Evolutionary conservation across 2,888 invertebrate genomes (phyloP).

Genomic region (Diplazon laetatorius): DNA sequence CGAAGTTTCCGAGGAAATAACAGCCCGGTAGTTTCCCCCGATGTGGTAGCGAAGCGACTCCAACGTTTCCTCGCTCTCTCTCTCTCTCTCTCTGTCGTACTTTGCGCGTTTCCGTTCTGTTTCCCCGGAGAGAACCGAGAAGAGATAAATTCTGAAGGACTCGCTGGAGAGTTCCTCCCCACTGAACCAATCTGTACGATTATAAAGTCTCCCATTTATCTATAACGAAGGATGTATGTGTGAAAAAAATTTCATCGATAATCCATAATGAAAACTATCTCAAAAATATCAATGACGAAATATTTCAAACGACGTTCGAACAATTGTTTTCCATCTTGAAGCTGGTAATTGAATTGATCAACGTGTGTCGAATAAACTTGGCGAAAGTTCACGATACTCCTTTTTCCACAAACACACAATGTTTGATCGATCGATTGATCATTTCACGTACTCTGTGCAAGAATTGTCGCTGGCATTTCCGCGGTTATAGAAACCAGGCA

Average conservation of each 20-base stretch:
- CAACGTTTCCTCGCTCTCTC: background rate
- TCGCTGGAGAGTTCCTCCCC: constrained; percentile 23
- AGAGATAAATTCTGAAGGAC: constrained; percentile 52
- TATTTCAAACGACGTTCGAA: too few relatives aligned
- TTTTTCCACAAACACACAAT: too few relatives aligned
- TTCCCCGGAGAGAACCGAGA: constrained; percentile 23
- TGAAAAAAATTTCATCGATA: too few relatives aligned
- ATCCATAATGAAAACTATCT: too few relatives aligned
- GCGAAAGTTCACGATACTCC: too few relatives aligned
- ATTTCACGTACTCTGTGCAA: constrained; percentile 1
- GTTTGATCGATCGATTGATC: too few relatives aligned
- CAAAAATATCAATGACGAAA: too few relatives aligned
- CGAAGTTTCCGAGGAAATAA: constrained; percentile 35
- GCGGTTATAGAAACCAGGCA: constrained; percentile 21
- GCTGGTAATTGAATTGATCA: background rate
- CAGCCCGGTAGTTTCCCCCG: constrained; percentile 16
- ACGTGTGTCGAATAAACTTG: too few relatives aligned
- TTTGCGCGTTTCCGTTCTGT: constrained; percentile 1
- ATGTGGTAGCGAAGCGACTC: constrained; percentile 25
- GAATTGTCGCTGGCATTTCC: constrained; percentile 29
- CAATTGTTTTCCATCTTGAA: too few relatives aligned
- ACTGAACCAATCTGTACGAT: background rate
- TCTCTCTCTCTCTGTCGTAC: constrained; percentile 16
- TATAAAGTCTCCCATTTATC: too few relatives aligned
- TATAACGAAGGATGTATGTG: background rate